Conservation (phyloP, 2,113 vertebrate genomes). For the Perca schrenkii region DNA sequence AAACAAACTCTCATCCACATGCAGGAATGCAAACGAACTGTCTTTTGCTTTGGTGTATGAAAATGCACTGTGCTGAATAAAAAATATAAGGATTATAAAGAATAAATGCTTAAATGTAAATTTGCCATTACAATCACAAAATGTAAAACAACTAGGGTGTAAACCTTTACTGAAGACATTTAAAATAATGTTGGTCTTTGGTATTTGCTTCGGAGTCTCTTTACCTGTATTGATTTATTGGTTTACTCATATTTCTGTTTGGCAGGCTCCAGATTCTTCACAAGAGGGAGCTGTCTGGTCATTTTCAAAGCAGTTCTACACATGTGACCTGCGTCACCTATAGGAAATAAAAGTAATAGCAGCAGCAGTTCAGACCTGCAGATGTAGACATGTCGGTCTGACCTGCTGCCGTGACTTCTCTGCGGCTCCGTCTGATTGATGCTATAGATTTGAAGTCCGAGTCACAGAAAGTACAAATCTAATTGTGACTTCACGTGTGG, state of each 20-base stretch:
- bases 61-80: too few species aligned
- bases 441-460: background rate
- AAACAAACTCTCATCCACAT: too few species aligned
- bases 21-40: too few species aligned
- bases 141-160: too few species aligned
- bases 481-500: background rate
- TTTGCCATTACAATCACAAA: too few species aligned
- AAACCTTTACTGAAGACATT: background rate
- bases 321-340: background rate
- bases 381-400: background rate
- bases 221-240: background rate
- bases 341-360: conserved; percentile 1
- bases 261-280: background rate
- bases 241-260: background rate
- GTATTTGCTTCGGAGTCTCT: background rate
- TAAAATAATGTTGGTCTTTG: background rate
- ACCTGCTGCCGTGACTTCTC: background rate
- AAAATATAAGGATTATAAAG: too few species aligned
- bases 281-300: conserved; percentile 26
- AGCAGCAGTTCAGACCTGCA: background rate
- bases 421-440: background rate
- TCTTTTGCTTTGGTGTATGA: too few species aligned
- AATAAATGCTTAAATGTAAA: too few species aligned
- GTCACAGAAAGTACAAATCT: background rate
- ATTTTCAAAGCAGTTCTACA: background rate